These are phyloP conservation scores for Phoenicopterus ruber DNA, from an alignment of 2,113 vertebrate genomes.

Conservation along the genomic window DNA sequence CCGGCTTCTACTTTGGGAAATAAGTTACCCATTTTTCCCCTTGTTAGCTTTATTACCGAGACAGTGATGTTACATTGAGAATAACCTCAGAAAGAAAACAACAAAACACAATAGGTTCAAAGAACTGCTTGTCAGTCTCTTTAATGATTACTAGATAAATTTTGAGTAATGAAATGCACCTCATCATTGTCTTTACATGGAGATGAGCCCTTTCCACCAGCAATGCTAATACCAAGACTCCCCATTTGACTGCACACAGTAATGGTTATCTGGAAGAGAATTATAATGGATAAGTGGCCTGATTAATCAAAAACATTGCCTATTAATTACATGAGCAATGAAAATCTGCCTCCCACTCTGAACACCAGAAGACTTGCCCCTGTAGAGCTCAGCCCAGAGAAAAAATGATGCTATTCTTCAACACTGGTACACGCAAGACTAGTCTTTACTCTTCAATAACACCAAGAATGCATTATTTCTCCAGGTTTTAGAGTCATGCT, in stretches of 20 bases:
- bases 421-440: neutral
- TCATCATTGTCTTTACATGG: constrained; percentile 83
- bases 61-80: neutral
- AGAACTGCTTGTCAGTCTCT: neutral
- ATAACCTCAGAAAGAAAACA: neutral
- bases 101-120: neutral
- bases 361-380: neutral
- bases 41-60: neutral
- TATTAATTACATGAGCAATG: neutral
- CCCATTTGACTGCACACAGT: constrained; percentile 82
- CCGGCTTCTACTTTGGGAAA: neutral
- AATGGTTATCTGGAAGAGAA: constrained; percentile 75
- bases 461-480: neutral
- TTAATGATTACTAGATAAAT: neutral
- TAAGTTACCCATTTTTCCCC: neutral
- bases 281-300: constrained; percentile 31
- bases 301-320: constrained; percentile 24
- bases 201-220: constrained; percentile 83
- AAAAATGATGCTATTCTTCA: neutral
- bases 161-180: constrained; percentile 68
- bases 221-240: constrained; percentile 85
- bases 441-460: neutral
- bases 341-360: neutral
- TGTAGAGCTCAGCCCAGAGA: neutral
- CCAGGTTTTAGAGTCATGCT: neutral